These are phyloP conservation scores for Cerastoderma edule DNA, from an alignment of 2,888 invertebrate genomes.

Conservation along the genomic window DNA sequence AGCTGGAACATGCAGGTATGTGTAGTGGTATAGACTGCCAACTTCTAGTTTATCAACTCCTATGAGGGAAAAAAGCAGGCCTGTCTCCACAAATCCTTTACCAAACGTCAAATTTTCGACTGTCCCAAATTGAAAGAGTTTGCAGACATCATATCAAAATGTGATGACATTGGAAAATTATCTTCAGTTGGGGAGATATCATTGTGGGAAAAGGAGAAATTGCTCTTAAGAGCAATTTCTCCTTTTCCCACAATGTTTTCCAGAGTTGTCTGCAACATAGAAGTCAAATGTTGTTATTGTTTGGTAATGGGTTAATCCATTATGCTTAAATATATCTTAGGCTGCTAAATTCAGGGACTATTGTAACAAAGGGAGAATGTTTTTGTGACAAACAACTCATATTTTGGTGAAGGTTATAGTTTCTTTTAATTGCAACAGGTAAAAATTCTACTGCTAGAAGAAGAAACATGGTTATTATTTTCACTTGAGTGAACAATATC, in stretches of 20 bases:
- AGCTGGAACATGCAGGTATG: no score
- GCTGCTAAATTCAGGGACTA: background rate
- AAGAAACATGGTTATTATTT: no score
- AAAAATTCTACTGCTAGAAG: no score
- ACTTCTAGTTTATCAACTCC: no score
- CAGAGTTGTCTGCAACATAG: background rate
- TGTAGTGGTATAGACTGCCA: no score
- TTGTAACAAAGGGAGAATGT: conserved; percentile 13
- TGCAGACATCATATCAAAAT: background rate
- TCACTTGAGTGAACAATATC: no score
- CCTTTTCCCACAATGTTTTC: background rate
- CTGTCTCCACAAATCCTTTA: background rate
- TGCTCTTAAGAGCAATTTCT: conserved; percentile 4
- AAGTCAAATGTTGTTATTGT: background rate
- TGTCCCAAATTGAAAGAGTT: background rate
- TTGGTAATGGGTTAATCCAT: background rate
- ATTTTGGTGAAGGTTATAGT: background rate
- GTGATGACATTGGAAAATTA: no score
- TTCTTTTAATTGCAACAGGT: background rate
- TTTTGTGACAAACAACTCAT: background rate
- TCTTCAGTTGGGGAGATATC: no score
- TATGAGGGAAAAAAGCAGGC: no score
- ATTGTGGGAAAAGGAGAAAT: conserved; percentile 1
- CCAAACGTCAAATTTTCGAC: background rate
- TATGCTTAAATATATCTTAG: background rate